phyloP scores from a whole-genome alignment of 2,888 invertebrate genomes.

The Thereva unica region DNA sequence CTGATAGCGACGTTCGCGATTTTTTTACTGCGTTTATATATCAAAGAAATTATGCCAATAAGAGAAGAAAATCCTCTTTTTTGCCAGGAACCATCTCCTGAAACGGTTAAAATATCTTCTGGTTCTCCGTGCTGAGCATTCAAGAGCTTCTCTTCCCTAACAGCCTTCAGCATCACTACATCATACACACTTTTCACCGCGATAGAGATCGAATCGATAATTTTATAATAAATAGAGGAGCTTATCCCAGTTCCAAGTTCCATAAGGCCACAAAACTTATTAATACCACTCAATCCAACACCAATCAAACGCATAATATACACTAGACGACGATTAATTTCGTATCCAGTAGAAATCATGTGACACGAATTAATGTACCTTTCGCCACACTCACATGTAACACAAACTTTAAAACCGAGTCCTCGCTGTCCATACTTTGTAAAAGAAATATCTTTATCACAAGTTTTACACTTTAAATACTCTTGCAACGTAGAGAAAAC shows the following conservation, averaged over 20 bases:
- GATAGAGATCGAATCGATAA: background rate
- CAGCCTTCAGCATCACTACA: conserved; percentile 20
- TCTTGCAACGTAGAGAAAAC: no score
- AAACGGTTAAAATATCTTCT: conserved; percentile 17
- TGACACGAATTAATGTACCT: no score
- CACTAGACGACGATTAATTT: conserved; percentile 1
- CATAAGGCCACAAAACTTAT: conserved; percentile 6
- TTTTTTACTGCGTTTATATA: no score
- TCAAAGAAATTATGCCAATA: conserved; percentile 6
- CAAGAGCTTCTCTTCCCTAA: conserved; percentile 23
- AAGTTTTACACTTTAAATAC: no score
- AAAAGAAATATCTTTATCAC: no score
- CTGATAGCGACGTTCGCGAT: no score
- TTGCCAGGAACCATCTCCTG: conserved; percentile 27
- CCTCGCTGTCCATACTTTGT: no score
- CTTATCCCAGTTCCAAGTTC: background rate
- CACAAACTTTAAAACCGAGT: no score
- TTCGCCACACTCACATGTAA: no score
- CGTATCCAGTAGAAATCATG: no score
- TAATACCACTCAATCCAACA: background rate
- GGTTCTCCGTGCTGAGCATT: no score
- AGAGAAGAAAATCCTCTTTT: conserved; percentile 20
- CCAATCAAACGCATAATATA: conserved; percentile 9
- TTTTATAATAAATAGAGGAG: background rate
- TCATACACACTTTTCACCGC: conserved; percentile 15